These are phyloP conservation scores for Phalanger gymnotis DNA, from an alignment of 2,797 vertebrate genomes.

Conservation along the genomic window DNA sequence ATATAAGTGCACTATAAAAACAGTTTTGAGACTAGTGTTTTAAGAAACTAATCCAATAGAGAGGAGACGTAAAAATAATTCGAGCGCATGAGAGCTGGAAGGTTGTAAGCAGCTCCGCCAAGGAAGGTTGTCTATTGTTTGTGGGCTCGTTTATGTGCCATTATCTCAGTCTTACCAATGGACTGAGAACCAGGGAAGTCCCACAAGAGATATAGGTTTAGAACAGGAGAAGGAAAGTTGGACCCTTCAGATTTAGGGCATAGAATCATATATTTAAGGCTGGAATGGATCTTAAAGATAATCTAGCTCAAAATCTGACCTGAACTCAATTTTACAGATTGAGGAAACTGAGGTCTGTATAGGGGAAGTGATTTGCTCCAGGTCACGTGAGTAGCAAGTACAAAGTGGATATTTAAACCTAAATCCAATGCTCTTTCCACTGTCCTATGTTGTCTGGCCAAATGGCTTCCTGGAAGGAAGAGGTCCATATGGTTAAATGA, in stretches of 20 bases:
- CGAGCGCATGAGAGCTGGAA: no score
- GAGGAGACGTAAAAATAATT: no score
- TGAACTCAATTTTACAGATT: neutral
- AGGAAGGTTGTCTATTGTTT: no score
- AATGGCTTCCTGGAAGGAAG: neutral
- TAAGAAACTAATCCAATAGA: no score
- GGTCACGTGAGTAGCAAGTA: neutral
- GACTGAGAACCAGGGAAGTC: neutral
- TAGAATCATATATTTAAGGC: no score
- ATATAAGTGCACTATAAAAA: no score
- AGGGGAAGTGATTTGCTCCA: neutral
- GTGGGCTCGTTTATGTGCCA: no score
- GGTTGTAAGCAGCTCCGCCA: no score
- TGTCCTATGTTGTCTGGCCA: neutral
- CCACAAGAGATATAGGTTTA: neutral
- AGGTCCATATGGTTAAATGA: neutral
- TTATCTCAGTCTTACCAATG: no score
- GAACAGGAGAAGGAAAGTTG: neutral
- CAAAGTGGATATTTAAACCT: neutral
- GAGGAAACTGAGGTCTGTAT: neutral
- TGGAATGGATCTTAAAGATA: neutral
- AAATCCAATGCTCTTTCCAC: neutral
- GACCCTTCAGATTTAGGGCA: neutral
- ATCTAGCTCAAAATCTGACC: neutral
- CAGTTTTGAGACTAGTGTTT: no score